Conservation (phyloP, 1,140 invertebrate genomes). For the Mactra quadrangularis region DNA sequence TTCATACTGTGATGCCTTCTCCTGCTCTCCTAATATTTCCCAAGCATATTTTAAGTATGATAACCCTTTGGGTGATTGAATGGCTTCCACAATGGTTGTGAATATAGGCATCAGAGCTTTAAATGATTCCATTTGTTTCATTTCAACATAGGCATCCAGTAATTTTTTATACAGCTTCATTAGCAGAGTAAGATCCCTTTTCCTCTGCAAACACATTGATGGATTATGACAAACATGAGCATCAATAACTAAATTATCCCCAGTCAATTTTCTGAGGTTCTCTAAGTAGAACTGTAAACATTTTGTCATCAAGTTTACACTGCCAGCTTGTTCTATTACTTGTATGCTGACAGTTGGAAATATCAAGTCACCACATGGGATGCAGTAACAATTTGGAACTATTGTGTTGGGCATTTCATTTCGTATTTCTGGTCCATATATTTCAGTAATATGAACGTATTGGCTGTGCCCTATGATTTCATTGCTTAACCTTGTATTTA, state of each 20-base stretch:
- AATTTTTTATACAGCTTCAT: background rate
- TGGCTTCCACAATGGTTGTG: background rate
- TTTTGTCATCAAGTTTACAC: background rate
- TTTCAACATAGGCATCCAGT: background rate
- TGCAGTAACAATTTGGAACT: slow-evolving; percentile 8
- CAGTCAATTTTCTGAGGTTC: slow-evolving; percentile 5
- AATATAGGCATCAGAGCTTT: slow-evolving; percentile 1
- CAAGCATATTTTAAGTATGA: background rate
- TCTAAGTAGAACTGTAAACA: slow-evolving; percentile 31
- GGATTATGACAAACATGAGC: too few species aligned
- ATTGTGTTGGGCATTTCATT: background rate
- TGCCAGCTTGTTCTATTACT: background rate
- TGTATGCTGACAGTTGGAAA: background rate
- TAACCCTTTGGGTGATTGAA: background rate
- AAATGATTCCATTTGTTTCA: background rate
- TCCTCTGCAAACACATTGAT: too few species aligned
- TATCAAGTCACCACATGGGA: slow-evolving; percentile 3
- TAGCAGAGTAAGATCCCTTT: background rate
- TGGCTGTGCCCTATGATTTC: background rate
- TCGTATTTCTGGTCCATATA: slow-evolving; percentile 15
- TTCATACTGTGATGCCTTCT: background rate
- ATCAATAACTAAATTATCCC: background rate
- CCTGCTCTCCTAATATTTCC: background rate
- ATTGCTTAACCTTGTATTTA: background rate
- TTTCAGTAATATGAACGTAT: background rate